phyloP scores from a whole-genome alignment of 2,888 invertebrate species.

The Mythimna lalbum region DNA sequence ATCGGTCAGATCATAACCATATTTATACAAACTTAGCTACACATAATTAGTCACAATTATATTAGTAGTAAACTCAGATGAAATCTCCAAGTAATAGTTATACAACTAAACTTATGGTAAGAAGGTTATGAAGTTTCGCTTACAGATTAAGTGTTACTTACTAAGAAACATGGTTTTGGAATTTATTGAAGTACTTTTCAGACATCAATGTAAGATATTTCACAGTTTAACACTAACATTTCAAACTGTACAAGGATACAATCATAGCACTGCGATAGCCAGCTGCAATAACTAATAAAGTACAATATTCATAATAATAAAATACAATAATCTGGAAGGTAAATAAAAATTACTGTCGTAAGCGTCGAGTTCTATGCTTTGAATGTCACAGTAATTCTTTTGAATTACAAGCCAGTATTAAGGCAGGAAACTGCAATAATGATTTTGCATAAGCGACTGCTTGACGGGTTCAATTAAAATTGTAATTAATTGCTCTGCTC shows the following conservation, averaged over 20 bases:
- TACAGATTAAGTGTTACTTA: conserved; percentile 46
- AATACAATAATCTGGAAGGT: conserved; percentile 50
- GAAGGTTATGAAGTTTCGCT: conserved; percentile 37
- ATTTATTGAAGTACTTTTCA: conserved; percentile 41
- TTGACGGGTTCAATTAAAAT: conserved; percentile 85
- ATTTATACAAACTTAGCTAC: conserved; percentile 6
- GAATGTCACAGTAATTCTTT: conserved; percentile 66
- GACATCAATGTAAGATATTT: conserved; percentile 39
- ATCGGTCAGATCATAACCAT: neutral
- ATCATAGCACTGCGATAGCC: conserved; percentile 43
- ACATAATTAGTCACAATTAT: conserved; percentile 12
- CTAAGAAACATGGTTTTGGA: conserved; percentile 33
- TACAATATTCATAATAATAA: conserved; percentile 60
- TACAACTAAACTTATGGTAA: conserved; percentile 40
- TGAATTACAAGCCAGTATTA: conserved; percentile 58
- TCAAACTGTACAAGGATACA: conserved; percentile 48
- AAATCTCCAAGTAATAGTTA: conserved; percentile 6
- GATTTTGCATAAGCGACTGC: conserved; percentile 78
- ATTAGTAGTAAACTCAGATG: conserved; percentile 21
- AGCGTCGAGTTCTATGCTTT: conserved; percentile 46
- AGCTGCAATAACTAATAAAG: conserved; percentile 53
- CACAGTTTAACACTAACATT: conserved; percentile 42
- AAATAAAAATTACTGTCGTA: conserved; percentile 60
- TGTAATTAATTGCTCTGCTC: conserved; percentile 87
- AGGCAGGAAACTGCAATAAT: conserved; percentile 71